These are phyloP conservation scores for Diceros bicornis DNA, from an alignment of 2,797 vertebrate genomes.

Conservation along the genomic window DNA sequence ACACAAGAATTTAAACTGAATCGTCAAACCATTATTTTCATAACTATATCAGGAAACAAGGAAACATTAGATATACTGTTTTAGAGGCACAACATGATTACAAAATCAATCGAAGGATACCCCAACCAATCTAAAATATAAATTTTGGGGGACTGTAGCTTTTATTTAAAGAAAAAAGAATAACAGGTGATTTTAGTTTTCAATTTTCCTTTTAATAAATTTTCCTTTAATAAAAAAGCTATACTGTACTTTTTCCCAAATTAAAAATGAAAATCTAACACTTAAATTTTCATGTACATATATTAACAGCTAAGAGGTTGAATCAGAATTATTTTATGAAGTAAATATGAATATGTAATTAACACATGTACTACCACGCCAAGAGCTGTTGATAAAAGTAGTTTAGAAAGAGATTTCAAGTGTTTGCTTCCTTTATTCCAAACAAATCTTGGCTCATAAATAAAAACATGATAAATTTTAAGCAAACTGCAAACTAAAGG, in stretches of 20 bases:
- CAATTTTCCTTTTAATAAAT: slow-evolving; percentile 27
- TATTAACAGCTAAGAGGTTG: slow-evolving; percentile 63
- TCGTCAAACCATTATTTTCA: slow-evolving; percentile 20
- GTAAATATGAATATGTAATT: slow-evolving; percentile 72
- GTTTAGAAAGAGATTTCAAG: slow-evolving; percentile 62
- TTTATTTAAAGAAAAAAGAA: slow-evolving; percentile 37
- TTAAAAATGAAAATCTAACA: slow-evolving; percentile 54
- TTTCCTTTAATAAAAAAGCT: too few relatives aligned
- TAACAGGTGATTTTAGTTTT: neutral
- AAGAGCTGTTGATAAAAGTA: slow-evolving; percentile 52
- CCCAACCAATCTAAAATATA: neutral
- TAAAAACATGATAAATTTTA: slow-evolving; percentile 28
- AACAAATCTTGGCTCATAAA: slow-evolving; percentile 59
- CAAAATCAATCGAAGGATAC: neutral
- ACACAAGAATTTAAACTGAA: slow-evolving; percentile 26
- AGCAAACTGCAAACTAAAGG: slow-evolving; percentile 10
- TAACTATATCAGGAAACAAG: slow-evolving; percentile 1
- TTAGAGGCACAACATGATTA: neutral
- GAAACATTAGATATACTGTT: neutral
- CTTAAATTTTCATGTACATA: slow-evolving; percentile 41
- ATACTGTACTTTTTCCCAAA: neutral
- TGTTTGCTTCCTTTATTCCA: slow-evolving; percentile 30
- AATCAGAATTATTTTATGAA: slow-evolving; percentile 64
- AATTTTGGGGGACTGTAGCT: neutral
- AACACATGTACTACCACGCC: neutral